phyloP scores from a whole-genome alignment of 2,113 vertebrate genomes.

The Entelurus aequoreus region DNA sequence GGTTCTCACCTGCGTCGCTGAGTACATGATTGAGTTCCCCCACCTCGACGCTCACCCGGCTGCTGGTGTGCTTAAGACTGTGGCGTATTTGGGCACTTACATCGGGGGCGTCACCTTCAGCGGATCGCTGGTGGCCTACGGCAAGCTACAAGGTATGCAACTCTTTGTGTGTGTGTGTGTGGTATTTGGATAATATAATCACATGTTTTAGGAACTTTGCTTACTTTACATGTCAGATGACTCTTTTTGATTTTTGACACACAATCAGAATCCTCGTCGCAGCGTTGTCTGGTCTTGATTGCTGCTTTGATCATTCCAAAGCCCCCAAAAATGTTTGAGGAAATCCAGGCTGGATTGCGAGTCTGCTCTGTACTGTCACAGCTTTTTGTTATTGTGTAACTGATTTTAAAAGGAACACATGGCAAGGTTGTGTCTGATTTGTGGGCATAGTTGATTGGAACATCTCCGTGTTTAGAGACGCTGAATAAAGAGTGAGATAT shows the following conservation, averaged over 20 bases:
- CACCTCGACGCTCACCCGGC: constrained; percentile 67
- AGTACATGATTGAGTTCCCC: constrained; percentile 73
- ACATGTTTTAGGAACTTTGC: background rate
- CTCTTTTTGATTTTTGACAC: constrained; percentile 8
- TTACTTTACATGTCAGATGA: constrained; percentile 7
- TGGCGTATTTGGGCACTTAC: constrained; percentile 71
- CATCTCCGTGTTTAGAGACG: background rate
- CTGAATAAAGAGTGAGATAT: constrained; percentile 3
- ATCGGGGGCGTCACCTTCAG: constrained; percentile 75
- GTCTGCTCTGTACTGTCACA: constrained; percentile 4
- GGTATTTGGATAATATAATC: background rate
- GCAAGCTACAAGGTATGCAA: constrained; percentile 69
- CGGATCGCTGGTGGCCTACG: constrained; percentile 67
- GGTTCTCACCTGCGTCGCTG: constrained; percentile 63
- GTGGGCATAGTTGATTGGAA: constrained; percentile 21
- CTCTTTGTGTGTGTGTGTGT: background rate
- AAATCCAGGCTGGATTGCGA: constrained; percentile 27
- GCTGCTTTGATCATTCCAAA: constrained; percentile 42
- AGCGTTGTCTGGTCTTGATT: constrained; percentile 28
- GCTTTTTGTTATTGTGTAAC: constrained; percentile 10
- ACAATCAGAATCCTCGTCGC: constrained; percentile 3
- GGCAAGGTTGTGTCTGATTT: constrained; percentile 25
- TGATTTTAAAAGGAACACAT: constrained; percentile 35
- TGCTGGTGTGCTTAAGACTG: constrained; percentile 65
- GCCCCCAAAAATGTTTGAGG: constrained; percentile 30